phyloP scores from a whole-genome alignment of 2,113 vertebrate species.

The Motacilla tschutschensis region DNA sequence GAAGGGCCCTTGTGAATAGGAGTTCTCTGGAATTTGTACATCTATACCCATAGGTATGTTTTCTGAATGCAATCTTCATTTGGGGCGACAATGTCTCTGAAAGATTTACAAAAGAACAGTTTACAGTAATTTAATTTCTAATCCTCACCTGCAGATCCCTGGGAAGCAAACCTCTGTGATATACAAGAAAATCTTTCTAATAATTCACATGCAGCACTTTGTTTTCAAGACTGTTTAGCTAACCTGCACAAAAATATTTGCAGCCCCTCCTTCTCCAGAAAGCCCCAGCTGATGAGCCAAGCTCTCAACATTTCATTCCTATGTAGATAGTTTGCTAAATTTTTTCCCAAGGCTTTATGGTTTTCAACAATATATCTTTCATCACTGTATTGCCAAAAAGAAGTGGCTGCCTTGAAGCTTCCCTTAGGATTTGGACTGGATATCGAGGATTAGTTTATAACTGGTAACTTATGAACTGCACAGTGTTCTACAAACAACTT shows the following conservation, averaged over 20 bases:
- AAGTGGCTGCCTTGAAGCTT: slow-evolving; percentile 66
- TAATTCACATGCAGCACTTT: slow-evolving; percentile 5
- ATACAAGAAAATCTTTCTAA: slow-evolving; percentile 19
- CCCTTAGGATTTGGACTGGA: slow-evolving; percentile 68
- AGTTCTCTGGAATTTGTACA: not conserved
- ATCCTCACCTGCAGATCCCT: not conserved
- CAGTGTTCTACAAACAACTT: slow-evolving; percentile 72
- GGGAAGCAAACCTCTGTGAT: not conserved
- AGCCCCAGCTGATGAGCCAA: slow-evolving; percentile 65
- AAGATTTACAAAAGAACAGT: not conserved
- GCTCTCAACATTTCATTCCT: slow-evolving; percentile 75
- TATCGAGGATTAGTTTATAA: slow-evolving; percentile 75
- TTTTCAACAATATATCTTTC: slow-evolving; percentile 80
- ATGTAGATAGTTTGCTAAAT: slow-evolving; percentile 69
- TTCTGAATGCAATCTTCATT: not conserved
- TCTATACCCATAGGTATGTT: fast-evolving
- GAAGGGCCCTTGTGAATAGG: not conserved
- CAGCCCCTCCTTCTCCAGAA: slow-evolving; percentile 46
- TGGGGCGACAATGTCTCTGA: not conserved
- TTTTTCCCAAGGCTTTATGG: slow-evolving; percentile 75
- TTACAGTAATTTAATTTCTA: not conserved
- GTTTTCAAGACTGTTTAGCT: not conserved
- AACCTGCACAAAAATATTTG: slow-evolving; percentile 57
- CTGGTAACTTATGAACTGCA: slow-evolving; percentile 74
- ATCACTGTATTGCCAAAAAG: slow-evolving; percentile 73